A percentile compares a stretch with the other conserved stretches of the same genome.
Conservation (phyloP, 2,888 invertebrate genomes). For the Apamea sordens region DNA sequence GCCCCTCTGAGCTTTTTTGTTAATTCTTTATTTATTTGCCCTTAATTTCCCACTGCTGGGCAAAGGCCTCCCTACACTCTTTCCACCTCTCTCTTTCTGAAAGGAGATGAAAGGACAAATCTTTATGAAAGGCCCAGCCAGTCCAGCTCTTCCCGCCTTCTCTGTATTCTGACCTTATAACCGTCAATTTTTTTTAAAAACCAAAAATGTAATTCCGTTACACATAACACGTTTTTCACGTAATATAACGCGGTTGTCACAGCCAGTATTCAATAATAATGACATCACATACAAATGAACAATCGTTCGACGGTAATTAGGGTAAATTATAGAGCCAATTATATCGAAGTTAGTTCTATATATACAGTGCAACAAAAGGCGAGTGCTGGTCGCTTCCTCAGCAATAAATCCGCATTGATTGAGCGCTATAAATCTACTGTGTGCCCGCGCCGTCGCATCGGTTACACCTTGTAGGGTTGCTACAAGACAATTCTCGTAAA, state of each 20-base stretch:
- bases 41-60: too few species aligned
- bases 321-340: constrained; percentile 80
- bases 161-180: neutral
- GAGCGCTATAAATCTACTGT: constrained; percentile 88
- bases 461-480: constrained; percentile 57
- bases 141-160: too few species aligned
- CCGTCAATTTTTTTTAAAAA: neutral
- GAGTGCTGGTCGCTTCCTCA: constrained; percentile 83
- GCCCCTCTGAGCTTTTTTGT: too few species aligned
- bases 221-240: neutral
- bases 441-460: constrained; percentile 80
- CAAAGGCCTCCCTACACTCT: too few species aligned
- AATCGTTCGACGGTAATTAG: constrained; percentile 66
- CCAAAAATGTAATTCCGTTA: neutral
- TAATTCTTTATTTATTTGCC: too few species aligned
- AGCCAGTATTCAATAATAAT: constrained; percentile 42
- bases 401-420: constrained; percentile 91
- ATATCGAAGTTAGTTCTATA: constrained; percentile 82
- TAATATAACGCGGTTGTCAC: neutral
- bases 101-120: too few species aligned
- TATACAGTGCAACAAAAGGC: constrained; percentile 82
- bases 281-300: constrained; percentile 49
- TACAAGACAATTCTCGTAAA: neutral
- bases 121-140: too few species aligned
- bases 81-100: too few species aligned